phyloP scores from a whole-genome alignment of 2,888 invertebrate species.

The Sarcophaga subvicina region DNA sequence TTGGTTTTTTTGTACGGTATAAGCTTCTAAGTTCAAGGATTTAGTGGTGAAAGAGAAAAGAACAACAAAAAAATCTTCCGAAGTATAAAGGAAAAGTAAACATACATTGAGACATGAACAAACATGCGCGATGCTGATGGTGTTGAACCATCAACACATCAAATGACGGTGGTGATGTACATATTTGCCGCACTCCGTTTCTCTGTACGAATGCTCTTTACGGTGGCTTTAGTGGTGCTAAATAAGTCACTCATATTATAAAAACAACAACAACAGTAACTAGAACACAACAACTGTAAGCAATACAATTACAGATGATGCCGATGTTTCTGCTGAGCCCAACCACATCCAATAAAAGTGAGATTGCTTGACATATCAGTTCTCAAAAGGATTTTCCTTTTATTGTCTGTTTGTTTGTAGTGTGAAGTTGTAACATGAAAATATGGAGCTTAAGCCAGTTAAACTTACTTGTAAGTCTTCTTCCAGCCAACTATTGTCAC shows the following conservation, averaged over 20 bases:
- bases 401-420: neutral
- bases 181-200: neutral
- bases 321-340: neutral
- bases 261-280: neutral
- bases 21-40: constrained; percentile 58
- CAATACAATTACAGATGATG: constrained; percentile 22
- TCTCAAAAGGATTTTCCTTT: constrained; percentile 56
- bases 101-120: constrained; percentile 23
- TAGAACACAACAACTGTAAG: neutral
- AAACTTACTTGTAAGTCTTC: constrained; percentile 52
- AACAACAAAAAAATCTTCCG: constrained; percentile 11
- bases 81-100: constrained; percentile 22
- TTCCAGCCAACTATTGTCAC: neutral
- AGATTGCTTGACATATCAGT: constrained; percentile 39
- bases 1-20: constrained; percentile 3
- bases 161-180: neutral
- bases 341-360: neutral
- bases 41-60: constrained; percentile 17
- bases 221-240: constrained; percentile 10
- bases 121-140: neutral
- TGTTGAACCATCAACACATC: neutral
- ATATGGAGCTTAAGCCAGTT: constrained; percentile 57
- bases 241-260: constrained; percentile 40
- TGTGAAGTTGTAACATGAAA: constrained; percentile 58
- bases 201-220: neutral